These are phyloP conservation scores for Benitochromis conjunctus DNA, from an alignment of 2,113 vertebrate genomes.

Conservation along the genomic window DNA sequence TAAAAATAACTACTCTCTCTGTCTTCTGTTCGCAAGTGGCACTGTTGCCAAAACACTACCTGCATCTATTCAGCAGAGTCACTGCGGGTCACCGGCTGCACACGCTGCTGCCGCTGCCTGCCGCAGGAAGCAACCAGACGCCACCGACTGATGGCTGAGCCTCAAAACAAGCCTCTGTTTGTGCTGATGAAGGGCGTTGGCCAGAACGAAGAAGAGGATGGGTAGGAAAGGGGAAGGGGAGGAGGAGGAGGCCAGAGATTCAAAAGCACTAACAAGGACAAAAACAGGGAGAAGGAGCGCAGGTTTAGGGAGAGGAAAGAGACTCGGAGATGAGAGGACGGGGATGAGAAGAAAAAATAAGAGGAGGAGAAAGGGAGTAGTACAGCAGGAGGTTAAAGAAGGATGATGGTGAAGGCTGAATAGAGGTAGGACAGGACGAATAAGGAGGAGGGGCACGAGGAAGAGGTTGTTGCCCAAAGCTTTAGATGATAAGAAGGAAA, in stretches of 20 bases:
- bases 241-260: not conserved
- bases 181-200: conserved; percentile 9
- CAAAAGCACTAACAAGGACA: not conserved
- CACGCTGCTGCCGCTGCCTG: not conserved
- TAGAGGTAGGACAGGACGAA: not conserved
- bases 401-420: not conserved
- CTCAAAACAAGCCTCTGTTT: not conserved
- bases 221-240: not conserved
- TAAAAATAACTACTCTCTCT: conserved; percentile 41
- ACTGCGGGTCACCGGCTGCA: conserved; percentile 21
- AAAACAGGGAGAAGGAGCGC: not conserved
- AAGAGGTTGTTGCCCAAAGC: not conserved
- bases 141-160: not conserved
- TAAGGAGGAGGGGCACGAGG: not conserved
- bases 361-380: not conserved
- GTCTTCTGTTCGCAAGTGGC: conserved; percentile 24
- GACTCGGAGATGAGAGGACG: not conserved
- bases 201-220: not conserved
- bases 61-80: conserved; percentile 18
- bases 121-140: not conserved
- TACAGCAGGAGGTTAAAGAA: not conserved
- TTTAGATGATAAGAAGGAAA: not conserved
- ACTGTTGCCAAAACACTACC: conserved; percentile 24
- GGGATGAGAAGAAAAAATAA: not conserved
- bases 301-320: not conserved